These are phyloP conservation scores for Aleiodes alternator DNA, from an alignment of 2,888 invertebrate species.

Conservation along the genomic window DNA sequence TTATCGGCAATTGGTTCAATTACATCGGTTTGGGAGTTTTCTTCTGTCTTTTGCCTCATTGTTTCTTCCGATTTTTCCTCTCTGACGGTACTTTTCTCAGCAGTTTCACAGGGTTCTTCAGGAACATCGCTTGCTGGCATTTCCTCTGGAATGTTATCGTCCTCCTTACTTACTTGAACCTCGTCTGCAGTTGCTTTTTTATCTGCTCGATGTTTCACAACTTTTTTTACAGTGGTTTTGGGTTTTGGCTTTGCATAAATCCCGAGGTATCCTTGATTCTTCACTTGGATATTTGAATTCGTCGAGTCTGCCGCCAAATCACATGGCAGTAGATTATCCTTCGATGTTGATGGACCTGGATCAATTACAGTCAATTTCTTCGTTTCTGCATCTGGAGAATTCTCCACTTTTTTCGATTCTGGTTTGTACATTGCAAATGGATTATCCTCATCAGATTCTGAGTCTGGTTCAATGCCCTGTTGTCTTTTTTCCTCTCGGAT, in stretches of 20 bases:
- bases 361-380: conserved; percentile 51
- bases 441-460: conserved; percentile 69
- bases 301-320: not conserved
- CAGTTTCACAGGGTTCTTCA: not conserved
- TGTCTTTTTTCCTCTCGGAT: conserved; percentile 65
- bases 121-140: not conserved
- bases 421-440: conserved; percentile 65
- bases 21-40: not conserved
- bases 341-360: conserved; percentile 63
- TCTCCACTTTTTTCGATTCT: conserved; percentile 28
- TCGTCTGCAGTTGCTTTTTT: not conserved
- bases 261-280: conserved; percentile 63
- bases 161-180: no score
- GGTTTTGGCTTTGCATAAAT: not conserved
- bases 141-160: not conserved
- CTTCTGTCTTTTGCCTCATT: conserved; percentile 1
- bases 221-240: not conserved
- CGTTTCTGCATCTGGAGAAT: conserved; percentile 24
- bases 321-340: conserved; percentile 45
- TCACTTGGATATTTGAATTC: conserved; percentile 4
- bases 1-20: conserved; percentile 32
- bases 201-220: not conserved
- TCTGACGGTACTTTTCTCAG: conserved; percentile 21
- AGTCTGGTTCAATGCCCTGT: conserved; percentile 65
- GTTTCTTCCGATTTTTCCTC: conserved; percentile 33